Evolutionary conservation across 2,888 invertebrate species (phyloP).

Genomic region (Brenthis ino): DNA sequence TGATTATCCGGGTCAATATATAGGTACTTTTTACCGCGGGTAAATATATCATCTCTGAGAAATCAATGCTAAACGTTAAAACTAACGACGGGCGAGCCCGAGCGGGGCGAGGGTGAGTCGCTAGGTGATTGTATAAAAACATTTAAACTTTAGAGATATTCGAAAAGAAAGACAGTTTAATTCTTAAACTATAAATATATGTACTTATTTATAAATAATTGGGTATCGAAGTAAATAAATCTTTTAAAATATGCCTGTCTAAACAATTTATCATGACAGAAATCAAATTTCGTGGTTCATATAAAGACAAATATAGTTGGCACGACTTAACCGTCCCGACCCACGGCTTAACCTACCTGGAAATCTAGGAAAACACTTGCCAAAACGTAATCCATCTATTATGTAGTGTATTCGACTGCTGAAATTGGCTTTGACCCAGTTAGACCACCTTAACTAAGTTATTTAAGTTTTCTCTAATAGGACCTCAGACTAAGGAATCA

Average conservation of each 20-base stretch:
- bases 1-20: too few species aligned
- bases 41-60: too few species aligned
- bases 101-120: too few species aligned
- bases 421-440: slow-evolving; percentile 38
- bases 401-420: slow-evolving; percentile 31
- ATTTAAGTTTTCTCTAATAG: slow-evolving; percentile 9
- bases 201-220: too few species aligned
- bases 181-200: too few species aligned
- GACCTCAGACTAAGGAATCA: neutral
- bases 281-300: slow-evolving; percentile 32
- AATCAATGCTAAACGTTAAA: too few species aligned
- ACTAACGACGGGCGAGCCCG: too few species aligned
- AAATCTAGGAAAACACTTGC: slow-evolving; percentile 38
- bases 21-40: too few species aligned
- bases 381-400: slow-evolving; percentile 41
- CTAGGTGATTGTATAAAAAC: neutral
- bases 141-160: neutral
- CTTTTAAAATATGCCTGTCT: neutral
- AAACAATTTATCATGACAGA: slow-evolving; percentile 26
- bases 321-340: slow-evolving; percentile 27
- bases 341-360: slow-evolving; percentile 37
- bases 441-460: slow-evolving; percentile 27
- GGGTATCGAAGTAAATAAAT: too few species aligned
- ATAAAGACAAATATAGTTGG: slow-evolving; percentile 31
- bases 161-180: too few species aligned